Evolutionary conservation across 2,888 invertebrate genomes (phyloP).

Genomic region (Cantharis lateralis): DNA sequence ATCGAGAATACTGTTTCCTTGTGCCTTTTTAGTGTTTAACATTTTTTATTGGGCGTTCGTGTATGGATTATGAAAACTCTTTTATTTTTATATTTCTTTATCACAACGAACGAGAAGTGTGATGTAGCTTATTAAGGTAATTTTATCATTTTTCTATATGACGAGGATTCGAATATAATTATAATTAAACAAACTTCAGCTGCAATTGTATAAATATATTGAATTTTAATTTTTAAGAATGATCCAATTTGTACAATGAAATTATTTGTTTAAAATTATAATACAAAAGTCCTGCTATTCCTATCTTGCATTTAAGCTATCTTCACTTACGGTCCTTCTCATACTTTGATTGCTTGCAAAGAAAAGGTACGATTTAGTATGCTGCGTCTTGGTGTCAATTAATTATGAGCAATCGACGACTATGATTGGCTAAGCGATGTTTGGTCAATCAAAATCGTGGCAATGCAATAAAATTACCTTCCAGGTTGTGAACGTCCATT

Average conservation of each 20-base stretch:
- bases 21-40: slow-evolving; percentile 79
- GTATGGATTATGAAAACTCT: slow-evolving; percentile 41
- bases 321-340: slow-evolving; percentile 23
- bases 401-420: background rate
- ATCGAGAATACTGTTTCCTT: slow-evolving; percentile 77
- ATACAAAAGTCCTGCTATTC: slow-evolving; percentile 10
- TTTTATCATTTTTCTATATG: background rate
- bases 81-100: background rate
- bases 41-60: slow-evolving; percentile 55
- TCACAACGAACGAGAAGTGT: background rate
- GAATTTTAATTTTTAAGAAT: background rate
- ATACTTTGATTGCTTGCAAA: slow-evolving; percentile 20
- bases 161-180: background rate
- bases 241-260: slow-evolving; percentile 9
- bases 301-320: slow-evolving; percentile 7
- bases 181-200: background rate
- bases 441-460: background rate
- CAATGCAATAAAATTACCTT: background rate
- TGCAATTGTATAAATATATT: background rate
- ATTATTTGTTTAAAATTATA: slow-evolving; percentile 14
- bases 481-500: background rate
- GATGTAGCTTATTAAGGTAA: background rate
- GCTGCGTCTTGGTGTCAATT: background rate
- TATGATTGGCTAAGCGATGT: too few relatives aligned
- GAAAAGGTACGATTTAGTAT: background rate